Conservation (phyloP, 2,797 vertebrate genomes). For the Oophaga sylvatica region DNA sequence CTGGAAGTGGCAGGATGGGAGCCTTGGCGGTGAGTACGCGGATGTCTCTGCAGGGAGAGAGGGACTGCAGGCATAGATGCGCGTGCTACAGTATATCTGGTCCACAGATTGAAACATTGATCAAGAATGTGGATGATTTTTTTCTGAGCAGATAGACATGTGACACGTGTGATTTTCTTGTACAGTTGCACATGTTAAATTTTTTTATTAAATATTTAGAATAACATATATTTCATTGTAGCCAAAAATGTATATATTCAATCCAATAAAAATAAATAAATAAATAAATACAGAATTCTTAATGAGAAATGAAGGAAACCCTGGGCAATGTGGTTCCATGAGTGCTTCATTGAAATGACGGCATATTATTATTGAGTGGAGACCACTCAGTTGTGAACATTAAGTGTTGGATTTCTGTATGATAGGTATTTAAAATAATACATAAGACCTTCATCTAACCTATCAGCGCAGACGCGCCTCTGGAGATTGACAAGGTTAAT, state of each 20-base stretch:
- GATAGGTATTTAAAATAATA: constrained; percentile 21
- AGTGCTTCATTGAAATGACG: neutral
- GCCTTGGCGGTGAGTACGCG: too few species aligned
- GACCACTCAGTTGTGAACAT: neutral
- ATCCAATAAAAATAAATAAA: neutral
- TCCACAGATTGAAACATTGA: neutral
- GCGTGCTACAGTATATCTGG: too few species aligned
- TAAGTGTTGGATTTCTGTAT: neutral
- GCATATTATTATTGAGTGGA: neutral
- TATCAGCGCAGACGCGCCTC: constrained; percentile 1
- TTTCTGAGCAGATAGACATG: neutral
- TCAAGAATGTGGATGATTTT: too few species aligned
- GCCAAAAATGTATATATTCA: neutral
- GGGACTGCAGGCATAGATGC: too few species aligned
- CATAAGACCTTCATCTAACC: constrained; percentile 20
- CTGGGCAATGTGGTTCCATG: neutral
- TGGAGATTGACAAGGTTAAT: constrained; percentile 56
- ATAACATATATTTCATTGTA: neutral
- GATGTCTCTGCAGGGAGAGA: too few species aligned
- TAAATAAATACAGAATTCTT: neutral
- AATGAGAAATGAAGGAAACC: neutral
- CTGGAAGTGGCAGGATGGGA: too few species aligned
- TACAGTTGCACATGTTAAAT: neutral
- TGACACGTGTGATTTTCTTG: neutral
- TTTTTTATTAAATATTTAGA: neutral